Evolutionary conservation across 2,113 vertebrate genomes (phyloP).

Genomic region (Catharus fuscescens): DNA sequence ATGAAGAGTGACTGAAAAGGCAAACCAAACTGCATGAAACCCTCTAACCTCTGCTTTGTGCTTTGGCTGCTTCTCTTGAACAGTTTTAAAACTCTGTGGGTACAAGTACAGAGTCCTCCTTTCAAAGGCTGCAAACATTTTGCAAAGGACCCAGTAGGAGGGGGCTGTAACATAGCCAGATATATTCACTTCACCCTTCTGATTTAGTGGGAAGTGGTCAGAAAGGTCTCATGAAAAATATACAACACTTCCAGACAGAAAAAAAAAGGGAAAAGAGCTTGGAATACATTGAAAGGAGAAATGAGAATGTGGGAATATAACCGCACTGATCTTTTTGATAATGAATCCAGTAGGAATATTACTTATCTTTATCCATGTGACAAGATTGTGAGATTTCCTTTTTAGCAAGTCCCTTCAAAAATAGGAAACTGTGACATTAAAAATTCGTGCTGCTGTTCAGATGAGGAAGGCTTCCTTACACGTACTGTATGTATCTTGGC

Average conservation of each 20-base stretch:
- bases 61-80: not conserved
- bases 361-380: slow-evolving; percentile 60
- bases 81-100: not conserved
- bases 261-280: slow-evolving; percentile 50
- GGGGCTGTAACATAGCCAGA: not conserved
- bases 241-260: slow-evolving; percentile 59
- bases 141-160: not conserved
- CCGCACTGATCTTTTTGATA: slow-evolving; percentile 67
- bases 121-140: not conserved
- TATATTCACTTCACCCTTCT: not conserved
- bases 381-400: slow-evolving; percentile 28
- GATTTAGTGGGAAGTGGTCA: slow-evolving; percentile 73
- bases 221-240: slow-evolving; percentile 63
- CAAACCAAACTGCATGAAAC: not conserved
- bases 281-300: slow-evolving; percentile 72
- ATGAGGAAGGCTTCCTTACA: not conserved
- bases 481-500: not conserved
- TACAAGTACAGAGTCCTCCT: not conserved
- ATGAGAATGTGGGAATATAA: slow-evolving; percentile 57
- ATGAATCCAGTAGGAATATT: slow-evolving; percentile 57
- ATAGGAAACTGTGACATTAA: not conserved
- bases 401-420: not conserved
- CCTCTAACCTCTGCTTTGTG: not conserved
- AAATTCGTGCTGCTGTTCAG: not conserved
- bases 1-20: not conserved